phyloP scores from a whole-genome alignment of 2,888 invertebrate species.

The Bellardia pandia region DNA sequence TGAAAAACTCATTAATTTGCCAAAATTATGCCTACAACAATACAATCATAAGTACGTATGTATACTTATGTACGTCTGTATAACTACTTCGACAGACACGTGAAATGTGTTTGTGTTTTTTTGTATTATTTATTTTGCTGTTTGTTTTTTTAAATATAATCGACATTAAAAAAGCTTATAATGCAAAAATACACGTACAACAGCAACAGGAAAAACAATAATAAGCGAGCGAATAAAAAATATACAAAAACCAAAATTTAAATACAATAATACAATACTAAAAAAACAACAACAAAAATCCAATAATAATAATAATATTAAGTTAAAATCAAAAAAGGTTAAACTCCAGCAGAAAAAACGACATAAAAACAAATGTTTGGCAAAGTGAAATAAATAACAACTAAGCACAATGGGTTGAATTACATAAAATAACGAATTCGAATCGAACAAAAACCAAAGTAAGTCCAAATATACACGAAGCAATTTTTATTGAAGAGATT shows the following conservation, averaged over 20 bases:
- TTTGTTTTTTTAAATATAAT: background rate
- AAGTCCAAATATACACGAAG: no score
- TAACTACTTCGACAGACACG: background rate
- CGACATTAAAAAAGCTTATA: background rate
- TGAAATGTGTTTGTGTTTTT: background rate
- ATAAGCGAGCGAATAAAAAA: background rate
- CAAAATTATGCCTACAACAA: slow-evolving; percentile 4
- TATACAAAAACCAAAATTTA: background rate
- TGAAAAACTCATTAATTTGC: slow-evolving; percentile 30
- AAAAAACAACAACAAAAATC: slow-evolving; percentile 7
- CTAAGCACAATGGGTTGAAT: background rate
- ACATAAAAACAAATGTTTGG: background rate
- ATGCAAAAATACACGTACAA: slow-evolving; percentile 21
- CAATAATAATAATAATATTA: slow-evolving; percentile 26
- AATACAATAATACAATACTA: slow-evolving; percentile 7
- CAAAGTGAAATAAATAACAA: slow-evolving; percentile 13
- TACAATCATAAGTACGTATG: background rate
- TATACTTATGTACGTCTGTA: background rate
- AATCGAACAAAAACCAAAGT: no score
- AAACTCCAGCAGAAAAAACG: background rate
- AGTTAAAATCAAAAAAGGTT: slow-evolving; percentile 2
- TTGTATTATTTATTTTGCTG: no score
- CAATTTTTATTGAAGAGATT: no score
- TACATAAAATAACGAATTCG: no score
- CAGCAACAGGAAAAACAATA: slow-evolving; percentile 10